phyloP scores from a whole-genome alignment of 2,113 vertebrate species.

The Podocnemis expansa region DNA sequence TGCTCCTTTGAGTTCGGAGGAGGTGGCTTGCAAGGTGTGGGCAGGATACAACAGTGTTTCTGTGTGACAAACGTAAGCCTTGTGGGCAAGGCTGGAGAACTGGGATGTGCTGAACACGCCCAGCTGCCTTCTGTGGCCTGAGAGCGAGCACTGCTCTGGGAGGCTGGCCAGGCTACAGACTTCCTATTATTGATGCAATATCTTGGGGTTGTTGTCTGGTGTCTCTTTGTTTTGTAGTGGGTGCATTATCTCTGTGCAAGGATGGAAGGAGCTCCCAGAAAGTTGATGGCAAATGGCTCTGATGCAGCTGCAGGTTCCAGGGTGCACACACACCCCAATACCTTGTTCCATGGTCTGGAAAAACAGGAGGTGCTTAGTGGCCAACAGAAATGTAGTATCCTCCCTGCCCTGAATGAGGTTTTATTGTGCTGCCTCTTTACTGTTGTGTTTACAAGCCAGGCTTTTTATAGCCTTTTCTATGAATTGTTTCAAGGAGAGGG shows the following conservation, averaged over 20 bases:
- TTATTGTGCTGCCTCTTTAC: slow-evolving; percentile 54
- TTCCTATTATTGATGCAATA: background rate
- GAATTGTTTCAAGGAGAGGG: slow-evolving; percentile 87
- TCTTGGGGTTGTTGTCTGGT: background rate
- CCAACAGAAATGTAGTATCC: background rate
- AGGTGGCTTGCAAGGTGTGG: background rate
- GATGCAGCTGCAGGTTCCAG: background rate
- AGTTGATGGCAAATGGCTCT: background rate
- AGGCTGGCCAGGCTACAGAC: background rate
- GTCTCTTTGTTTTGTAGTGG: background rate
- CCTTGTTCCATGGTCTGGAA: background rate
- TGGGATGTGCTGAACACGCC: background rate
- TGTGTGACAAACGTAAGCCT: background rate
- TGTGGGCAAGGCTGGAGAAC: background rate
- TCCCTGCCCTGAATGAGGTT: slow-evolving; percentile 5
- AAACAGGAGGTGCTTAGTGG: background rate
- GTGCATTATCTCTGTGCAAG: background rate
- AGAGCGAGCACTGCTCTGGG: background rate
- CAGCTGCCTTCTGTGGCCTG: background rate
- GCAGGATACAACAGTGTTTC: background rate
- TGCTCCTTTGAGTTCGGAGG: background rate
- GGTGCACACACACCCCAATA: background rate
- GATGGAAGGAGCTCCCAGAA: background rate
- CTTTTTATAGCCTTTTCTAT: slow-evolving; percentile 78
- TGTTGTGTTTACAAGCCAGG: slow-evolving; percentile 45